A percentile compares a stretch with the other conserved stretches of the same genome.
Evolutionary conservation across 2,113 vertebrate species (phyloP).

Genomic region (Ictalurus punctatus): DNA sequence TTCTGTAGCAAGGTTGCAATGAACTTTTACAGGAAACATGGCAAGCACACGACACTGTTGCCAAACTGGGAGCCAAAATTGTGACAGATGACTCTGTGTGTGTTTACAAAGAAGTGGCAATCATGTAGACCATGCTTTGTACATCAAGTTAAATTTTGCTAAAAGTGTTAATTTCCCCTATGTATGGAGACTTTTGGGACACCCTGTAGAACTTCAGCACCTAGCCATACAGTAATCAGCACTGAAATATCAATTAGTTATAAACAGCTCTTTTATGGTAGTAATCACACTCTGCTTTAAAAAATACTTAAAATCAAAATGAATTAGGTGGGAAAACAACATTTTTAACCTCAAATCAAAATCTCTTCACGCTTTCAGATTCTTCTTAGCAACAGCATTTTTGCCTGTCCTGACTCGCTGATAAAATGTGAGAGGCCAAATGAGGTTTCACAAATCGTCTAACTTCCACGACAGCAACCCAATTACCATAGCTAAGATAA

Average conservation of each 20-base stretch:
- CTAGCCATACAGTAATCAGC: neutral
- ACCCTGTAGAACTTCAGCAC: neutral
- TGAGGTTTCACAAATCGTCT: conserved; percentile 71
- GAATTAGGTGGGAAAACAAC: neutral
- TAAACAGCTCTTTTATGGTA: neutral
- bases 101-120: too few relatives aligned
- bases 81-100: too few relatives aligned
- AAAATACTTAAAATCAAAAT: neutral
- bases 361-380: conserved; percentile 9
- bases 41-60: too few relatives aligned
- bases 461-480: conserved; percentile 65
- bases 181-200: too few relatives aligned
- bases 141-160: too few relatives aligned
- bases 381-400: conserved; percentile 30
- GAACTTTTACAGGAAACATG: too few relatives aligned
- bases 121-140: too few relatives aligned
- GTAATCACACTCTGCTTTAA: neutral
- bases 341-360: neutral
- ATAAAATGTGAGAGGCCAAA: conserved; percentile 68
- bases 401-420: conserved; percentile 44
- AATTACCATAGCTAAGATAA: conserved; percentile 73
- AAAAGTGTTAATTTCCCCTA: too few relatives aligned
- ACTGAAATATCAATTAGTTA: conserved; percentile 6
- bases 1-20: too few relatives aligned
- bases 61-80: too few relatives aligned